These are phyloP conservation scores for Amphiprion clarkii DNA, from an alignment of 2,797 vertebrate genomes.

Conservation along the genomic window DNA sequence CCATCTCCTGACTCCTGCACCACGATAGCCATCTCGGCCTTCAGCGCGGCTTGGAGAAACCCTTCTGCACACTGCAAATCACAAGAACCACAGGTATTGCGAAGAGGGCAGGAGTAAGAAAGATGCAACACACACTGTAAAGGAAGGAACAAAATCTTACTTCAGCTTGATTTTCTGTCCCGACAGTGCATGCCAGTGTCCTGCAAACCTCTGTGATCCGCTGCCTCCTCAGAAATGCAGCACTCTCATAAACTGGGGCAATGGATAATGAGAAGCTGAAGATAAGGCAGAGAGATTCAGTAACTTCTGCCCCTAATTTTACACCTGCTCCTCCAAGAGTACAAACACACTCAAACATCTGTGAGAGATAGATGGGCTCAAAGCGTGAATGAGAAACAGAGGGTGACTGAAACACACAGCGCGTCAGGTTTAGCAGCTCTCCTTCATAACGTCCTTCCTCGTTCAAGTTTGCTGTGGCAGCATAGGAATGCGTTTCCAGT, in stretches of 20 bases:
- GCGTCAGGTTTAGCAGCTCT: conserved; percentile 87
- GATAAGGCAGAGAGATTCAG: conserved; percentile 87
- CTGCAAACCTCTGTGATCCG: conserved; percentile 87
- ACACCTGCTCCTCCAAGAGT: conserved; percentile 76
- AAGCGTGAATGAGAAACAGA: conserved; percentile 76
- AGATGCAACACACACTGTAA: background rate
- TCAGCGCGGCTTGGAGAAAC: conserved; percentile 88
- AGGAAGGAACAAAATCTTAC: conserved; percentile 65
- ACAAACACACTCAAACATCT: conserved; percentile 91
- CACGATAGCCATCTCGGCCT: conserved; percentile 82
- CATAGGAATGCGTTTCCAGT: conserved; percentile 81
- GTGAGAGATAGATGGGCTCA: conserved; percentile 90
- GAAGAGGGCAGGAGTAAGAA: background rate
- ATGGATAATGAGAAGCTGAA: conserved; percentile 90
- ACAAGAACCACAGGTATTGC: background rate
- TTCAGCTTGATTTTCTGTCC: conserved; percentile 86
- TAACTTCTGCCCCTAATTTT: conserved; percentile 85
- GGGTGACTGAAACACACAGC: conserved; percentile 85
- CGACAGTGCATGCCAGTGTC: conserved; percentile 86
- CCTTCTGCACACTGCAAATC: conserved; percentile 88
- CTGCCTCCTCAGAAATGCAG: conserved; percentile 84
- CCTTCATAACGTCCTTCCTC: conserved; percentile 82
- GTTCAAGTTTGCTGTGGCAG: conserved; percentile 66
- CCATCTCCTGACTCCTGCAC: conserved; percentile 81
- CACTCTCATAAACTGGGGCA: conserved; percentile 89